Conservation (phyloP, 2,888 invertebrate species). For the Sympetrum striolatum region DNA sequence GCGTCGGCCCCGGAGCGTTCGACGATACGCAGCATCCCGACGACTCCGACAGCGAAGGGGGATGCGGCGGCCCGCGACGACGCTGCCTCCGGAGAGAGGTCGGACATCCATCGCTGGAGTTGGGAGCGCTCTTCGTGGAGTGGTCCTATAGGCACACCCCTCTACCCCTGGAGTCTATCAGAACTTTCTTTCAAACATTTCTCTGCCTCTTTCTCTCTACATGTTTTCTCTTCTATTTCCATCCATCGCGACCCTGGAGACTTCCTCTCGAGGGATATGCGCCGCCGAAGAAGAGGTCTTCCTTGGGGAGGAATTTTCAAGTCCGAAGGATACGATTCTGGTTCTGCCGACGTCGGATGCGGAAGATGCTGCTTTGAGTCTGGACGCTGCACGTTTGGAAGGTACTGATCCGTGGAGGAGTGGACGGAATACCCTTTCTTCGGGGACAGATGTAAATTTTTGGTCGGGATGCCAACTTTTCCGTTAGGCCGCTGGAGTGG, state of each 20-base stretch:
- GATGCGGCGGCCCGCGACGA: not conserved
- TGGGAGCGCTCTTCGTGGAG: not conserved
- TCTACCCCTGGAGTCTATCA: not conserved
- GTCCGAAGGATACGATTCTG: not conserved
- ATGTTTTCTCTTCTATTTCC: not conserved
- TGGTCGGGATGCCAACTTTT: no score
- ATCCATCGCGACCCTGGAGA: not conserved
- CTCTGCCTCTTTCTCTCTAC: not conserved
- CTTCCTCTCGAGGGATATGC: not conserved
- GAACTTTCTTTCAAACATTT: not conserved
- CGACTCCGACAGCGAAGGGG: not conserved
- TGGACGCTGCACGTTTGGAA: conserved; percentile 49
- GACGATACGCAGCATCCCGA: conserved; percentile 30
- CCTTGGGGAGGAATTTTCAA: not conserved
- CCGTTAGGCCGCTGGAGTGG: no score
- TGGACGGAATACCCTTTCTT: no score
- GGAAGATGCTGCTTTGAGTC: conserved; percentile 12
- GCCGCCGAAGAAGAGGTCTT: not conserved
- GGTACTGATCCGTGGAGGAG: not conserved
- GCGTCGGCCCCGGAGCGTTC: not conserved
- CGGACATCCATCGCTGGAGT: not conserved
- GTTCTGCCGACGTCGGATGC: not conserved
- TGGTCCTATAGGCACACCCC: not conserved
- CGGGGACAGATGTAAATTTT: no score
- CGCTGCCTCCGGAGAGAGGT: not conserved